phyloP scores from a whole-genome alignment of 1,140 invertebrate species.

The Drosophila neocordata region DNA sequence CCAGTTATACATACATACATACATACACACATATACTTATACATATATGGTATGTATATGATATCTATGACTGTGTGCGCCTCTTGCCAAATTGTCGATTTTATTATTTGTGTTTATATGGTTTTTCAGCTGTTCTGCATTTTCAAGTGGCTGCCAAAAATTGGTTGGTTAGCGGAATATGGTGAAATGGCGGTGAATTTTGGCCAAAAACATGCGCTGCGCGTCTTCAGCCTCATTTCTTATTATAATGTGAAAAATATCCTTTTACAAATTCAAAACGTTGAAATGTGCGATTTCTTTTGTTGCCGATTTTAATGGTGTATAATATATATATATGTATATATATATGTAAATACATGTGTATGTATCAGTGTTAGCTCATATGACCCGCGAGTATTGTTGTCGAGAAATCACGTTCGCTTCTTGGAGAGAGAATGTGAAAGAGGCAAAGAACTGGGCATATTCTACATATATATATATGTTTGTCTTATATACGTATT shows the following conservation, averaged over 20 bases:
- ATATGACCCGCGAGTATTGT: conserved; percentile 60
- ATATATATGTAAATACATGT: conserved; percentile 10
- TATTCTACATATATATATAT: conserved; percentile 23
- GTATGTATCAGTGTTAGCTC: conserved; percentile 22
- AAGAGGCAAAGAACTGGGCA: not conserved
- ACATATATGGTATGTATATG: conserved; percentile 30
- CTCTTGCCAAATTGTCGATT: conserved; percentile 81
- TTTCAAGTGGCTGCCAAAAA: conserved; percentile 60
- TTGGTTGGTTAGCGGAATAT: not conserved
- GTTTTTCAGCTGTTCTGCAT: conserved; percentile 82
- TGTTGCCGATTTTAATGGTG: conserved; percentile 64
- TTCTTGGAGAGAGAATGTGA: not conserved
- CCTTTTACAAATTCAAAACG: conserved; percentile 79
- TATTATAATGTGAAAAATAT: conserved; percentile 82
- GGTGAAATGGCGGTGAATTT: not conserved
- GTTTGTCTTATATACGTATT: conserved; percentile 32
- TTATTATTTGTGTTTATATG: conserved; percentile 83
- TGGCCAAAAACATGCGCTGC: conserved; percentile 57
- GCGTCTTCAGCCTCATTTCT: conserved; percentile 77
- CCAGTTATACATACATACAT: conserved; percentile 20
- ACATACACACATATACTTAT: conserved; percentile 17
- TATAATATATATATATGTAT: conserved; percentile 19
- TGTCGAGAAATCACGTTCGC: conserved; percentile 55
- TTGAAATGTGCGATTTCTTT: conserved; percentile 76
- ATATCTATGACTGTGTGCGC: conserved; percentile 55